Evolutionary conservation across 2,888 invertebrate species (phyloP).

Genomic region (Ptychoptera contaminata): DNA sequence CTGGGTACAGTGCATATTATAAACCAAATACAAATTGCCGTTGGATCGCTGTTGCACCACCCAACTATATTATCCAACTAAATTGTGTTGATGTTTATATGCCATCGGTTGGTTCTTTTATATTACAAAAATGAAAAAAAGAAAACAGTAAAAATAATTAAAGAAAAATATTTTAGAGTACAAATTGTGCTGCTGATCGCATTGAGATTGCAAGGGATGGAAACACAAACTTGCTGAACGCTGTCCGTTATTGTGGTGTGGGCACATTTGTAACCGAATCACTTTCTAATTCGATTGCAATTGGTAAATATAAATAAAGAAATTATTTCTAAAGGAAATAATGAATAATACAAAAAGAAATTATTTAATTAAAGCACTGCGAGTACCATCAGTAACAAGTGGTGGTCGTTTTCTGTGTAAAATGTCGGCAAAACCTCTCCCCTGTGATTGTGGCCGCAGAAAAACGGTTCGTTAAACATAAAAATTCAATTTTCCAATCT

Average conservation of each 20-base stretch:
- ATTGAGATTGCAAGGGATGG: neutral
- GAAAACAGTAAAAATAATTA: too few species aligned
- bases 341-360: too few species aligned
- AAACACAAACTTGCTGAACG: too few species aligned
- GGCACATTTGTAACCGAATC: too few species aligned
- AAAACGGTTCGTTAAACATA: neutral
- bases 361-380: neutral
- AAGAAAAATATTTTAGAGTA: too few species aligned
- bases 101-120: slow-evolving; percentile 18
- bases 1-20: slow-evolving; percentile 34
- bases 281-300: too few species aligned
- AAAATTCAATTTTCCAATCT: too few species aligned
- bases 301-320: too few species aligned
- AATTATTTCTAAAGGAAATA: too few species aligned
- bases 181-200: slow-evolving; percentile 1
- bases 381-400: neutral
- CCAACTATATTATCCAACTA: slow-evolving; percentile 12
- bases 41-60: slow-evolving; percentile 34
- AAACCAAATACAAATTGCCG: slow-evolving; percentile 27
- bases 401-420: neutral
- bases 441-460: slow-evolving; percentile 2
- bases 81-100: neutral
- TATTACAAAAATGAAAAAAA: too few species aligned
- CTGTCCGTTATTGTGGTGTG: too few species aligned
- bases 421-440: neutral